These are phyloP conservation scores for Tetramorium bicarinatum DNA, from an alignment of 2,888 invertebrate species.

Conservation along the genomic window DNA sequence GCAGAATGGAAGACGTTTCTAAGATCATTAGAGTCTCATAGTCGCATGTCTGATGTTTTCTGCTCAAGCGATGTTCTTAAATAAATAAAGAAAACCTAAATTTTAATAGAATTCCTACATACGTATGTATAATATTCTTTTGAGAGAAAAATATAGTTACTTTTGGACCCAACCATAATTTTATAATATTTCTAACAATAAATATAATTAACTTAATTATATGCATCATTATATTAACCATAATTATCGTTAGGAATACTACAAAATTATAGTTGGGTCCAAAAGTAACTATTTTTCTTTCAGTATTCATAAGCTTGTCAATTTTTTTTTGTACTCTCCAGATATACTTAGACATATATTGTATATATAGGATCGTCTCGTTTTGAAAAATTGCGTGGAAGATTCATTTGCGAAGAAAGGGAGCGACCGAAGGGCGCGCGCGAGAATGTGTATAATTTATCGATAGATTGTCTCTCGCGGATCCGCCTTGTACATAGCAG, in stretches of 20 bases:
- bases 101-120: neutral
- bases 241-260: too few relatives aligned
- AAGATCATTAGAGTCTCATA: neutral
- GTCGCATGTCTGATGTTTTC: neutral
- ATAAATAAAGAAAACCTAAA: neutral
- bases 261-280: too few relatives aligned
- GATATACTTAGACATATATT: too few relatives aligned
- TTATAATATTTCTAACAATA: too few relatives aligned
- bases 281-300: too few relatives aligned
- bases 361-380: neutral
- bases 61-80: neutral
- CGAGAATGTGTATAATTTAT: conserved; percentile 67
- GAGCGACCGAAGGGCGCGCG: conserved; percentile 7
- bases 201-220: too few relatives aligned
- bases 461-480: conserved; percentile 68
- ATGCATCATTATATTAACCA: too few relatives aligned
- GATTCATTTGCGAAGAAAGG: neutral
- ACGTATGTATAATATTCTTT: neutral
- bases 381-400: conserved; percentile 2
- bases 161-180: too few relatives aligned
- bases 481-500: conserved; percentile 52
- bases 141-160: too few relatives aligned
- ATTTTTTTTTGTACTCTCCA: neutral
- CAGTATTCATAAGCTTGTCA: neutral
- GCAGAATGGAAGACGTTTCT: neutral